Percentiles rank a stretch among this genome's conserved stretches.
These are phyloP conservation scores for Sinohyriopsis cumingii DNA, from an alignment of 2,888 invertebrate species.

Conservation along the genomic window DNA sequence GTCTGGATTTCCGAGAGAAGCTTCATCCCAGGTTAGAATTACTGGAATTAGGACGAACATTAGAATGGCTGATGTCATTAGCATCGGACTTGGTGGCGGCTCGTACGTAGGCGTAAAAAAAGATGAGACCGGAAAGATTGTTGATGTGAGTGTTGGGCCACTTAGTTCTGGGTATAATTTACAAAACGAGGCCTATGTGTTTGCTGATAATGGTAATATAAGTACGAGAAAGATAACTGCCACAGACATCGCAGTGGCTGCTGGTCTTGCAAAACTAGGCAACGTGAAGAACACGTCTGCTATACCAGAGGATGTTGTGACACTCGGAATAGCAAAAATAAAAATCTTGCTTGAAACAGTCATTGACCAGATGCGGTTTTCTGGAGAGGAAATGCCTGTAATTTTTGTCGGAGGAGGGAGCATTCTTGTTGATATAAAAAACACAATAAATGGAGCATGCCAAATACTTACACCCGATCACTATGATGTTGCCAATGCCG, in stretches of 20 bases:
- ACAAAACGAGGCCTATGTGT: constrained; percentile 52
- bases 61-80: constrained; percentile 66
- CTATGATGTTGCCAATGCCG: constrained; percentile 66
- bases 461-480: constrained; percentile 43
- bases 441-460: constrained; percentile 40
- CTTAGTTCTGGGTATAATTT: constrained; percentile 65
- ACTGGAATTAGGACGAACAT: constrained; percentile 66
- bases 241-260: constrained; percentile 66
- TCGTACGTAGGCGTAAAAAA: constrained; percentile 50
- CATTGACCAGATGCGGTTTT: constrained; percentile 60
- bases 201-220: constrained; percentile 25
- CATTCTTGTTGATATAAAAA: constrained; percentile 46
- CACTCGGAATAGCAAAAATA: constrained; percentile 42
- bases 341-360: constrained; percentile 48
- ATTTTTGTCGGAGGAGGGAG: constrained; percentile 67
- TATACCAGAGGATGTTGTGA: constrained; percentile 34
- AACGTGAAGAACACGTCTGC: constrained; percentile 34
- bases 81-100: constrained; percentile 69
- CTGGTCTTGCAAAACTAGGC: constrained; percentile 48
- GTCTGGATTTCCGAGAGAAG: constrained; percentile 64
- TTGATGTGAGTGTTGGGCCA: constrained; percentile 57
- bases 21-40: constrained; percentile 55
- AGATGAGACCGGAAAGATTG: neutral
- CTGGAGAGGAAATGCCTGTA: constrained; percentile 49
- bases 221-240: constrained; percentile 48